Evolutionary conservation across 2,888 invertebrate genomes (phyloP), one percentile per base, ranked within the genome.

Genomic region (Aromia moschata): DNA sequence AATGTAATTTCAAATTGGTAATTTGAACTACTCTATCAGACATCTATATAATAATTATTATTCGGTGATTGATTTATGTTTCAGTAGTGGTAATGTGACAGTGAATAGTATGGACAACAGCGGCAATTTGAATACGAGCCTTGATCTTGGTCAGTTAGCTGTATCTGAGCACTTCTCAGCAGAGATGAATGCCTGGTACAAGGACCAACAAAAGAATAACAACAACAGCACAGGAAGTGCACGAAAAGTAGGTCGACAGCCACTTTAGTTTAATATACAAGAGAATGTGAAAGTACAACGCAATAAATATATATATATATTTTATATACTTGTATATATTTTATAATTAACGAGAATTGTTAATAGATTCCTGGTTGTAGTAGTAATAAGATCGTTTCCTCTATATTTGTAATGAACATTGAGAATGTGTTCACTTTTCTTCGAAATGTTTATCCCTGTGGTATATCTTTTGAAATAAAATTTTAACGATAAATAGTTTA

Each of bases 121-220:
- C 56, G 54, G 61, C 49, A 70, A 69, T 36, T 62, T 75, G 52
- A 77, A 77, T 57, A 69, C 70, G 44, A 76, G 77, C 64, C 66
- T 77, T 25, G 74, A 79, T 67, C 64, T 75, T 53, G 75, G 70
- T 68, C 76, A 75, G 33, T 51, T 77, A 37, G 77, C 80, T 38
- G 76, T 83, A 44, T 83, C 82, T 1, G 82, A 83, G 45, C 81
- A 81, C 53, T 84, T 84, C 71, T 81, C 83, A n/a, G 81, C 81
- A 20, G 85, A 85, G 75, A 83, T 84, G 83, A 79, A 85, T 60
- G 81, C 83, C n/a, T 86, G 85, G 85, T 85, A 83, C 63, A 78
- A 81, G 71, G 81, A 79, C 58, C 80, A 78, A 16, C 72, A 74
- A 47, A 65, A 72, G 33, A 68, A 74, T 43, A 74, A 77, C 17